phyloP scores from a whole-genome alignment of 2,113 vertebrate genomes.

The Pseudorectes ferrugineus region DNA sequence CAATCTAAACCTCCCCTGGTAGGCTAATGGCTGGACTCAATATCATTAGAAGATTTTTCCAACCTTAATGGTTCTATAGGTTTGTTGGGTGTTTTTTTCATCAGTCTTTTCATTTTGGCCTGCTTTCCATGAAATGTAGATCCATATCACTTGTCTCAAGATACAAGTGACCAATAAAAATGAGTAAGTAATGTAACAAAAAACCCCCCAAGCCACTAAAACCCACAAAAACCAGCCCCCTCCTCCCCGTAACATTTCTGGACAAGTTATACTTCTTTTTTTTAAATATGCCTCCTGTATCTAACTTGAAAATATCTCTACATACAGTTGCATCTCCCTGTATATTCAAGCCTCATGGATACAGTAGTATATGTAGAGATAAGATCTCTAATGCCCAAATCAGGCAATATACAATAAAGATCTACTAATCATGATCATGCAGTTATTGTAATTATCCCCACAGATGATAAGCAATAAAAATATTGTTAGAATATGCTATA shows the following conservation, averaged over 20 bases:
- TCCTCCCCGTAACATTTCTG: neutral
- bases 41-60: neutral
- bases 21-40: neutral
- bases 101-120: neutral
- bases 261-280: neutral
- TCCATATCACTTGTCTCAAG: neutral
- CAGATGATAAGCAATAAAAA: neutral
- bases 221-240: neutral
- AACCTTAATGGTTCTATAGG: neutral
- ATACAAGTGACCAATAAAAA: neutral
- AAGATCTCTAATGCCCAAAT: neutral
- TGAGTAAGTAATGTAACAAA: neutral
- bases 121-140: neutral
- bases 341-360: neutral
- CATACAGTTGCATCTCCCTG: neutral
- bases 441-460: neutral
- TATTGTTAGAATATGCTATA: neutral
- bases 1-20: neutral
- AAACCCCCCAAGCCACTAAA: rapidly evolving
- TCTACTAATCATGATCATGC: neutral
- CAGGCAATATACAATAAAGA: neutral
- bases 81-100: rapidly evolving
- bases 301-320: neutral
- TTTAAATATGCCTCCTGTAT: neutral
- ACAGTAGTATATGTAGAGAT: neutral